Evolutionary conservation across 2,888 invertebrate genomes (phyloP).

Genomic region (Drosophila lacicola): DNA sequence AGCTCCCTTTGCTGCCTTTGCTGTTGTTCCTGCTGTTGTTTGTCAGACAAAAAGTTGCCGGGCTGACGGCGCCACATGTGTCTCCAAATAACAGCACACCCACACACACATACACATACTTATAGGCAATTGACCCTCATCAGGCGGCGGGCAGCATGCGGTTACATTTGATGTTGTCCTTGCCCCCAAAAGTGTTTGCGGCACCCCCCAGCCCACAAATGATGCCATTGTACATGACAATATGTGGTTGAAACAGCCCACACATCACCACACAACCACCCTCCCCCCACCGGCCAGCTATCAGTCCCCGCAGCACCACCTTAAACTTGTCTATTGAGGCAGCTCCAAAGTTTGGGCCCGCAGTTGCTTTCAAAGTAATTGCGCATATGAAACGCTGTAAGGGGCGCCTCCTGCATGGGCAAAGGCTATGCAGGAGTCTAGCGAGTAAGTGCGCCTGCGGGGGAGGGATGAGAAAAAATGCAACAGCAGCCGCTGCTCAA

Average conservation of each 20-base stretch:
- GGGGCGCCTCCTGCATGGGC: conserved; percentile 1
- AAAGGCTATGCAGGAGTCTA: too few relatives aligned
- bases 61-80: conserved; percentile 44
- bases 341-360: conserved; percentile 8
- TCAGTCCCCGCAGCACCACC: neutral
- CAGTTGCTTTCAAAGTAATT: conserved; percentile 74
- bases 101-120: conserved; percentile 26
- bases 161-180: conserved; percentile 73
- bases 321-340: conserved; percentile 7
- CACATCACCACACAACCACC: neutral
- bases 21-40: conserved; percentile 28
- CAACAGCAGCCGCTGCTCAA: conserved; percentile 43
- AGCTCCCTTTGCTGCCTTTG: neutral
- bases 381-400: conserved; percentile 48
- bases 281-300: neutral
- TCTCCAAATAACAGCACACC: conserved; percentile 12
- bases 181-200: conserved; percentile 48
- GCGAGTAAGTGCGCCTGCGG: neutral
- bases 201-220: conserved; percentile 64
- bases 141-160: conserved; percentile 62
- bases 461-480: conserved; percentile 43
- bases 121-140: conserved; percentile 71
- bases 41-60: conserved; percentile 64
- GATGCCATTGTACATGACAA: conserved; percentile 78
- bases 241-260: conserved; percentile 57